Evolutionary conservation across 2,888 invertebrate genomes (phyloP).

Genomic region (Ischnus inquisitorius): DNA sequence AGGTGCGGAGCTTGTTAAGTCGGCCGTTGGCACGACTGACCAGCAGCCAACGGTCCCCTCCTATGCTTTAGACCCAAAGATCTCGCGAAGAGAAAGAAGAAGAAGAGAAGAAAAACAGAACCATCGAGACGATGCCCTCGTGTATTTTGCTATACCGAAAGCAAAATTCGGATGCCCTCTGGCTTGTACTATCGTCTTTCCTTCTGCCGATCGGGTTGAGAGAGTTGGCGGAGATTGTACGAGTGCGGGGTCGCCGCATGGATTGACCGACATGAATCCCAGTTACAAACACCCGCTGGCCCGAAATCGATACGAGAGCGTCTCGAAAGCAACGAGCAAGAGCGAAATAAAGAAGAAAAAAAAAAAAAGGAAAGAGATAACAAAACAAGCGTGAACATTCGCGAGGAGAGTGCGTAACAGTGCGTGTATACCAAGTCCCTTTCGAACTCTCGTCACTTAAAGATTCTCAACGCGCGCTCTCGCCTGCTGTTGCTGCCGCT

Average conservation of each 20-base stretch:
- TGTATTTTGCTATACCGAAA: constrained; percentile 6
- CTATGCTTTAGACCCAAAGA: constrained; percentile 26
- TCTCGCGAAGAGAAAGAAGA: constrained; percentile 7
- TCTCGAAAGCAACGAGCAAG: constrained; percentile 36
- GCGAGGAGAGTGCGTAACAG: constrained; percentile 29
- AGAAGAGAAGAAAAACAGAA: constrained; percentile 22
- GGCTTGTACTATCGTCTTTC: constrained; percentile 35
- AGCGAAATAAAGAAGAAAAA: constrained; percentile 7
- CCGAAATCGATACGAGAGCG: constrained; percentile 66
- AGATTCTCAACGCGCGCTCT: constrained; percentile 64
- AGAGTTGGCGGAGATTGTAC: constrained; percentile 23
- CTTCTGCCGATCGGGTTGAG: not conserved
- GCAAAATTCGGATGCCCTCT: not conserved
- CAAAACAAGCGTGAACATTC: constrained; percentile 43
- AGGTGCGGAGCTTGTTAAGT: constrained; percentile 75
- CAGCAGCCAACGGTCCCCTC: not conserved
- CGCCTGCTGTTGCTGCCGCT: constrained; percentile 16
- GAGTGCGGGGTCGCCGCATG: constrained; percentile 56
- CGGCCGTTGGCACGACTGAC: constrained; percentile 46
- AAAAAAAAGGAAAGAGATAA: constrained; percentile 15
- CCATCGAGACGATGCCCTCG: constrained; percentile 24
- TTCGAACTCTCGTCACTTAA: constrained; percentile 62
- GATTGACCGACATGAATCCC: constrained; percentile 66
- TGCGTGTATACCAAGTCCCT: constrained; percentile 39
- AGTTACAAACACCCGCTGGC: constrained; percentile 66